A percentile compares a stretch with the other conserved stretches of the same genome.
These are phyloP conservation scores for Callorhinus ursinus DNA, from an alignment of 2,113 vertebrate species.

Conservation along the genomic window DNA sequence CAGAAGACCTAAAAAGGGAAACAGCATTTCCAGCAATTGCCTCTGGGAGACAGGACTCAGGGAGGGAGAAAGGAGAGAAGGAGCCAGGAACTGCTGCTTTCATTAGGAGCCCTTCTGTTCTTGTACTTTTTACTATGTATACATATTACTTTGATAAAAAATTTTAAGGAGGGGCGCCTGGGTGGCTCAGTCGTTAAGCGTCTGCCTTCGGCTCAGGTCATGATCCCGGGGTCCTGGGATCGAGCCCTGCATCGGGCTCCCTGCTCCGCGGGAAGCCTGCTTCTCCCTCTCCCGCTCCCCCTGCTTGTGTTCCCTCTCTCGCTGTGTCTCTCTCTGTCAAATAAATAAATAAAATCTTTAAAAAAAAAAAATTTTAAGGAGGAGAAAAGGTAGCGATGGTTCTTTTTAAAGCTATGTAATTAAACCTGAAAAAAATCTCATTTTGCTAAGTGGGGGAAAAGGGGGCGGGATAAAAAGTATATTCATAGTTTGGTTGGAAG, in stretches of 20 bases:
- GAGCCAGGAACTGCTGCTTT: background rate
- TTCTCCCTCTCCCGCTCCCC: too few species aligned
- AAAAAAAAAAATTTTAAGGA: conserved; percentile 6
- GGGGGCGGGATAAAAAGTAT: conserved; percentile 7
- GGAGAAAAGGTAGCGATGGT: background rate
- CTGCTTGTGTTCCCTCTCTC: too few species aligned
- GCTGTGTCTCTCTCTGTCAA: too few species aligned
- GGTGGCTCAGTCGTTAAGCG: too few species aligned
- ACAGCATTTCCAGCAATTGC: background rate
- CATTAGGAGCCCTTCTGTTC: background rate
- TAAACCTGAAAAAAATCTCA: conserved; percentile 34
- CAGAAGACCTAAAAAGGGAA: conserved; percentile 57
- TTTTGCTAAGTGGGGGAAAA: background rate
- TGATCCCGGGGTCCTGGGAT: too few species aligned
- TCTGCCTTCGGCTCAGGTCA: too few species aligned
- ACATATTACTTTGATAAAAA: background rate
- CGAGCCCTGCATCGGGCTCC: too few species aligned
- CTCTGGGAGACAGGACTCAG: background rate
- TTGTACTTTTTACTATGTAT: background rate
- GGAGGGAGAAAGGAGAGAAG: background rate
- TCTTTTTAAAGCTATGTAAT: conserved; percentile 54
- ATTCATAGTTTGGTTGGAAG: background rate
- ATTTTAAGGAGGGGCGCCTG: background rate
- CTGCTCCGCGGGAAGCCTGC: too few species aligned
- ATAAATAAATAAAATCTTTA: too few species aligned